Evolutionary conservation across 2,797 vertebrate genomes (phyloP).

Genomic region (Microcaecilia unicolor): DNA sequence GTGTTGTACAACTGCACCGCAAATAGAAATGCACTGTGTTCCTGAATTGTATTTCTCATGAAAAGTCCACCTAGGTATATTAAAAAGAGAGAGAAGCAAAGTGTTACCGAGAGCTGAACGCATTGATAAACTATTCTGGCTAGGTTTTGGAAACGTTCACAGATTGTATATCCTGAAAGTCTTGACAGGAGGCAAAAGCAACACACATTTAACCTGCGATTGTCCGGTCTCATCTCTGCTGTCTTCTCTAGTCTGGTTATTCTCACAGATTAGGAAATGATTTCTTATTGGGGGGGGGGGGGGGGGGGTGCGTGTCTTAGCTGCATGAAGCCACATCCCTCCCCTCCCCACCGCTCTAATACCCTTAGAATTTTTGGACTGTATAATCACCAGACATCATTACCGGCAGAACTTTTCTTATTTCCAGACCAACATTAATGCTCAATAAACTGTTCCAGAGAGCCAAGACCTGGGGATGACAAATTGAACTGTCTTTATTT

Average conservation of each 20-base stretch:
- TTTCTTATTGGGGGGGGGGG: too few relatives aligned
- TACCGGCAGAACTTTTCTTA: too few relatives aligned
- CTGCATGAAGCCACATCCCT: not conserved
- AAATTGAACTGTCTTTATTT: too few relatives aligned
- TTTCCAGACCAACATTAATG: too few relatives aligned
- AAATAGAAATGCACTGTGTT: conserved; percentile 98
- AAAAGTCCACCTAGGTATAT: conserved; percentile 96
- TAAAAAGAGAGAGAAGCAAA: conserved; percentile 18
- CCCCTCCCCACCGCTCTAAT: not conserved
- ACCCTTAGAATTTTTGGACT: too few relatives aligned
- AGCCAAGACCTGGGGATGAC: too few relatives aligned
- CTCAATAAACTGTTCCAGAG: too few relatives aligned
- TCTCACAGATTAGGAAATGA: too few relatives aligned
- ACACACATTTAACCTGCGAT: not conserved
- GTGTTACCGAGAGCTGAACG: too few relatives aligned
- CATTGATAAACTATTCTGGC: too few relatives aligned
- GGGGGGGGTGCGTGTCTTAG: too few relatives aligned
- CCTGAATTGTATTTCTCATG: conserved; percentile 97
- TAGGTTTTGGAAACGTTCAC: conserved; percentile 18
- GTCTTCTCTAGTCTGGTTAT: not conserved
- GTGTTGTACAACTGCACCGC: conserved; percentile 99
- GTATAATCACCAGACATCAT: too few relatives aligned
- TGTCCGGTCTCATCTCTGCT: not conserved
- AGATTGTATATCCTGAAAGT: not conserved
- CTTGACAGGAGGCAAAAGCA: not conserved